Percentiles rank a stretch among this genome's conserved stretches.
phyloP scores from a whole-genome alignment of 2,888 invertebrate genomes.

The Tetanocera ferruginea region DNA sequence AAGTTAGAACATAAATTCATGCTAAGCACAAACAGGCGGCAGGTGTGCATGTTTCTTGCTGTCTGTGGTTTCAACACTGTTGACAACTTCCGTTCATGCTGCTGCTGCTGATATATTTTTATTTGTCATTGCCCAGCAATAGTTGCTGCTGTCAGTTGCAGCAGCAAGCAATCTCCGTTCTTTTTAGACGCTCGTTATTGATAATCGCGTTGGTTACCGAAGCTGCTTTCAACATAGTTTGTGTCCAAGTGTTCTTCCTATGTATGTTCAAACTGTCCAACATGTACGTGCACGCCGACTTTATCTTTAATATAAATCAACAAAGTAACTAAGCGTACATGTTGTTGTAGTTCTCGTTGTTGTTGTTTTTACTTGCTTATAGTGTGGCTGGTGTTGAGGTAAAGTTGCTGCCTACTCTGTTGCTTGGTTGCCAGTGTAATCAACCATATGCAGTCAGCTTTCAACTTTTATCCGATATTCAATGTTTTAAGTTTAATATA shows the following conservation, averaged over 20 bases:
- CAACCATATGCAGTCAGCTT: too few relatives aligned
- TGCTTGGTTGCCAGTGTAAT: not conserved
- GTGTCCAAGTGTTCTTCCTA: slow-evolving; percentile 21
- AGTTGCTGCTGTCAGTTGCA: slow-evolving; percentile 27
- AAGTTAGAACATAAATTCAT: not conserved
- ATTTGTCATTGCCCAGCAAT: not conserved
- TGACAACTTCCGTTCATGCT: slow-evolving; percentile 4
- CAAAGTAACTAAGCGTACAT: not conserved
- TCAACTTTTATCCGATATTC: not conserved
- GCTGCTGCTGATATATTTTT: slow-evolving; percentile 8
- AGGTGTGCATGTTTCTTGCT: not conserved
- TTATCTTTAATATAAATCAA: slow-evolving; percentile 43
- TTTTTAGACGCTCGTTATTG: slow-evolving; percentile 24
- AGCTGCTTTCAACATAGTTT: not conserved
- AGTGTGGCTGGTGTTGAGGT: not conserved
- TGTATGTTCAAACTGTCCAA: slow-evolving; percentile 6
- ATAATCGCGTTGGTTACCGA: slow-evolving; percentile 22
- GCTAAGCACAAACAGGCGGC: not conserved
- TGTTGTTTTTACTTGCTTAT: not conserved
- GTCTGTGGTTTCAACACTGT: not conserved
- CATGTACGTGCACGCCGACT: slow-evolving; percentile 48
- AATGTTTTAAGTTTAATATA: not conserved
- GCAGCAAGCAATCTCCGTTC: slow-evolving; percentile 34
- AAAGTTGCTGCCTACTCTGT: not conserved
- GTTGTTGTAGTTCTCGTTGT: not conserved